Evolutionary conservation across 2,888 invertebrate species (phyloP).

Genomic region (Litoditis marina): DNA sequence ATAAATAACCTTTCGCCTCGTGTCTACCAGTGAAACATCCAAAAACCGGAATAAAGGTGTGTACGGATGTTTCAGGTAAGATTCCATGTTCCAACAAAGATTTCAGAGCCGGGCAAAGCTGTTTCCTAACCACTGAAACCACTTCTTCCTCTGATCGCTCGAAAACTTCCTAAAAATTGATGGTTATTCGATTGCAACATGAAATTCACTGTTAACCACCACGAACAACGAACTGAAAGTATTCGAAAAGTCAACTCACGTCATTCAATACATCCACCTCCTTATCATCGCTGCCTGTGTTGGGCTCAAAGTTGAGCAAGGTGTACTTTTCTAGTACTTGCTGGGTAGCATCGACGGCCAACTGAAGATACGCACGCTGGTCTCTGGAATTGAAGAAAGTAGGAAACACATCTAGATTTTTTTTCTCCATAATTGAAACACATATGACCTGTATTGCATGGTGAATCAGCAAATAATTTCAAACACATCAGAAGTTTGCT

Average conservation of each 20-base stretch:
- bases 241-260: slow-evolving; percentile 21
- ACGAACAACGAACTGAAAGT: no score
- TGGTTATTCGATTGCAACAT: neutral
- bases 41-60: slow-evolving; percentile 29
- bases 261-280: slow-evolving; percentile 33
- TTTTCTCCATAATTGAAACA: no score
- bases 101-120: slow-evolving; percentile 82
- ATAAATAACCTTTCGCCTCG: slow-evolving; percentile 11
- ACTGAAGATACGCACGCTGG: slow-evolving; percentile 84
- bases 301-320: slow-evolving; percentile 49
- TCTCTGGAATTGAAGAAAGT: slow-evolving; percentile 68
- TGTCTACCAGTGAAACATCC: slow-evolving; percentile 43
- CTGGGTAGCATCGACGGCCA: slow-evolving; percentile 74
- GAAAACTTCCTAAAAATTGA: slow-evolving; percentile 50
- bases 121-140: slow-evolving; percentile 83
- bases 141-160: slow-evolving; percentile 74
- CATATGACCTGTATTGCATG: neutral
- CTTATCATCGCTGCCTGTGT: slow-evolving; percentile 19
- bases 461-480: neutral
- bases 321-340: slow-evolving; percentile 65
- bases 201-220: neutral
- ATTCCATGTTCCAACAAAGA: slow-evolving; percentile 92
- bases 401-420: neutral
- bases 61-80: slow-evolving; percentile 29
- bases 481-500: no score